Evolutionary conservation across 2,797 vertebrate species (phyloP).

Genomic region (Gephyroberyx darwinii): DNA sequence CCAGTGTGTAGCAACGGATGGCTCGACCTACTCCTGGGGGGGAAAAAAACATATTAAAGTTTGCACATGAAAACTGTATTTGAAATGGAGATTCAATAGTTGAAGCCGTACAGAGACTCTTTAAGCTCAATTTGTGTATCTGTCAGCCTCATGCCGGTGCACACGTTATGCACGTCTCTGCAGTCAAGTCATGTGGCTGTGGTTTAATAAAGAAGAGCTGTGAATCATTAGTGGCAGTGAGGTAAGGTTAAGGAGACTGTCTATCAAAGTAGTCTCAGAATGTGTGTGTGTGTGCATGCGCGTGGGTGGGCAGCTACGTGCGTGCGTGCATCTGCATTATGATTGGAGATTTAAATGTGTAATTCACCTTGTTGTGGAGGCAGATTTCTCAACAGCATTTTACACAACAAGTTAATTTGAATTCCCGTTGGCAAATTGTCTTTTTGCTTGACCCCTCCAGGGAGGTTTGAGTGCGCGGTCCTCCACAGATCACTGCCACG

Average conservation of each 20-base stretch:
- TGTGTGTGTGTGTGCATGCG: constrained; percentile 14
- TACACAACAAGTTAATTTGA: constrained; percentile 24
- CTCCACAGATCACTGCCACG: constrained; percentile 29
- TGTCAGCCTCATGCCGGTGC: constrained; percentile 14
- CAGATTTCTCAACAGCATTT: constrained; percentile 1
- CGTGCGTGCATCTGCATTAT: constrained; percentile 29
- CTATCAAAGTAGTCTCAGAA: constrained; percentile 58
- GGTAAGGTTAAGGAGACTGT: constrained; percentile 62
- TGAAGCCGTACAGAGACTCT: constrained; percentile 33
- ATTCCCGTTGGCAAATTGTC: constrained; percentile 12
- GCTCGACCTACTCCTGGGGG: not conserved
- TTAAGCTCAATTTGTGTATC: constrained; percentile 45
- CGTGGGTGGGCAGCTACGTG: constrained; percentile 10
- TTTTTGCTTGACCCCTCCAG: not conserved
- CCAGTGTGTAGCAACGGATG: not conserved
- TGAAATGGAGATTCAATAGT: constrained; percentile 47
- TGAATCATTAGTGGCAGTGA: constrained; percentile 68
- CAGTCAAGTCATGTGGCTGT: constrained; percentile 47
- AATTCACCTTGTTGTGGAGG: constrained; percentile 45
- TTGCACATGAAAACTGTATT: constrained; percentile 24
- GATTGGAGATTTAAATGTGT: constrained; percentile 41
- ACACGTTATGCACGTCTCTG: constrained; percentile 59
- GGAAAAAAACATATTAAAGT: constrained; percentile 43
- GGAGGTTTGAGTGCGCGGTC: constrained; percentile 24
- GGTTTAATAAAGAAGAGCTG: constrained; percentile 50